These are phyloP conservation scores for Priapulus caudatus DNA, from an alignment of 2,888 invertebrate genomes.

Conservation along the genomic window DNA sequence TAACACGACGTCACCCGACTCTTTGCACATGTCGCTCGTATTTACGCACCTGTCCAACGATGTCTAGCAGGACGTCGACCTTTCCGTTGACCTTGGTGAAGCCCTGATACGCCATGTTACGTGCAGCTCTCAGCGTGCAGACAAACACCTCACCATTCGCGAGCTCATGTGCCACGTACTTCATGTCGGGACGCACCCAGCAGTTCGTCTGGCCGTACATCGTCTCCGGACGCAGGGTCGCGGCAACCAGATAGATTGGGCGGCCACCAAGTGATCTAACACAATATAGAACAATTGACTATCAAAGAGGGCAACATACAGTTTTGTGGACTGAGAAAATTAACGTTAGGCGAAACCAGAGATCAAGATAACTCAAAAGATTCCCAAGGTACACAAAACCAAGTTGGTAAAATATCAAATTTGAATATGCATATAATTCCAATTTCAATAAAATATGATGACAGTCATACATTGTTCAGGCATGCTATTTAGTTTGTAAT, in stretches of 20 bases:
- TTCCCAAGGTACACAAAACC: no score
- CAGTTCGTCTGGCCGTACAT: constrained; percentile 99
- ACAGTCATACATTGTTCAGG: not conserved
- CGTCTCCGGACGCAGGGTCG: constrained; percentile 95
- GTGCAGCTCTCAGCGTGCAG: constrained; percentile 72
- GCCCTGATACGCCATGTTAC: constrained; percentile 91
- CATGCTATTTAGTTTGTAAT: not conserved
- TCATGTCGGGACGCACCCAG: constrained; percentile 90
- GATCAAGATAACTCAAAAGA: no score
- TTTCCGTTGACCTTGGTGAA: constrained; percentile 69
- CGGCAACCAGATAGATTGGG: constrained; percentile 73
- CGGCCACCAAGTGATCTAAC: no score
- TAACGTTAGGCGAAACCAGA: constrained; percentile 6
- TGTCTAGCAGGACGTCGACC: constrained; percentile 49
- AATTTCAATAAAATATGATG: not conserved
- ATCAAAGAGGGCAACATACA: no score
- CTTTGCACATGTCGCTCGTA: no score
- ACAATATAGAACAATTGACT: no score
- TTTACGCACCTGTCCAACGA: constrained; percentile 38
- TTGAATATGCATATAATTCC: not conserved
- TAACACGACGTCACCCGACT: no score
- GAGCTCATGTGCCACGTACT: constrained; percentile 68
- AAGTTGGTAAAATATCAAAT: not conserved
- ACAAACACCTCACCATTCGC: constrained; percentile 65
- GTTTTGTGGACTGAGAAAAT: no score